phyloP scores from a whole-genome alignment of 2,113 vertebrate species.

The Burhinus oedicnemus region DNA sequence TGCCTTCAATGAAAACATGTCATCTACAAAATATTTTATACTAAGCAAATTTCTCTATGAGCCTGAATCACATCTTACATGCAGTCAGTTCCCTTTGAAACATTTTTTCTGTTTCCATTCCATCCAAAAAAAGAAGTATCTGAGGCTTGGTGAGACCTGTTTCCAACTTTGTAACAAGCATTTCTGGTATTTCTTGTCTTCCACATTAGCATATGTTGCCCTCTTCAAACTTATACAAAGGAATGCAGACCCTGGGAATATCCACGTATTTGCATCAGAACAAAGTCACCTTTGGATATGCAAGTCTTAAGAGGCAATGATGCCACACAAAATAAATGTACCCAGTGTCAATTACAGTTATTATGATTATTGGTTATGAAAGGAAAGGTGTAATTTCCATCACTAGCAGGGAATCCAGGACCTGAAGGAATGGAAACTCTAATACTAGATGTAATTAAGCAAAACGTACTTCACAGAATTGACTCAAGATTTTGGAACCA shows the following conservation, averaged over 20 bases:
- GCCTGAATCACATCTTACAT: not conserved
- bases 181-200: not conserved
- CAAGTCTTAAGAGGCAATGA: not conserved
- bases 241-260: not conserved
- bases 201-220: not conserved
- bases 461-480: not conserved
- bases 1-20: not conserved
- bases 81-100: not conserved
- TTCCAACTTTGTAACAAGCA: not conserved
- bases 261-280: not conserved
- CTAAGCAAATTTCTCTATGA: not conserved
- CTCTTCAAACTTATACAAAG: not conserved
- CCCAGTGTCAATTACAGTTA: not conserved
- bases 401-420: not conserved
- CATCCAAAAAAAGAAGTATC: not conserved
- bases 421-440: not conserved
- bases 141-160: not conserved
- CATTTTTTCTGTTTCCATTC: not conserved
- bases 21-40: not conserved
- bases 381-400: not conserved
- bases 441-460: not conserved
- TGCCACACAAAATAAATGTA: not conserved
- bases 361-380: not conserved
- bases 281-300: not conserved
- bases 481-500: not conserved